Evolutionary conservation across 2,113 vertebrate genomes (phyloP).

Genomic region (Athene cunicularia): DNA sequence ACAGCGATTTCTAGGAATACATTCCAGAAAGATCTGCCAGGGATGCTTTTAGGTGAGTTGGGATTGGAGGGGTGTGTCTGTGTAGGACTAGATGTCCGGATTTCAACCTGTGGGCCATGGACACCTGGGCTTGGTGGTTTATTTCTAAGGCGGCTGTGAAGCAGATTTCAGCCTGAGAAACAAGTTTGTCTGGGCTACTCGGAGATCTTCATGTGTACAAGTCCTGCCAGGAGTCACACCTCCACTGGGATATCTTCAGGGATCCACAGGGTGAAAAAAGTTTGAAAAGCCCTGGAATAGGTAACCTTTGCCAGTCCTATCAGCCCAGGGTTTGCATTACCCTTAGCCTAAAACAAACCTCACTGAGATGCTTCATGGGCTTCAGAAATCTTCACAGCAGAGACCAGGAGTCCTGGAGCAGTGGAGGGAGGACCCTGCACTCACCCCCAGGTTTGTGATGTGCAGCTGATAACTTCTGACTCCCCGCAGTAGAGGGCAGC

Average conservation of each 20-base stretch:
- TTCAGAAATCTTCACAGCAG: fast-evolving
- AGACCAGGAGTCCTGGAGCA: neutral
- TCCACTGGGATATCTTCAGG: fast-evolving
- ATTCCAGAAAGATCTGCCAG: neutral
- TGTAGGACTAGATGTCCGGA: neutral
- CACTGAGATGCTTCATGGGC: fast-evolving
- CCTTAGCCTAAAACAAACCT: neutral
- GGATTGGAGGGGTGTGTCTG: neutral
- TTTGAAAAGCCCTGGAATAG: fast-evolving
- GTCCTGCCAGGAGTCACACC: neutral
- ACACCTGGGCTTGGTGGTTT: neutral
- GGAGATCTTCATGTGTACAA: neutral
- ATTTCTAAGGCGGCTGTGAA: neutral
- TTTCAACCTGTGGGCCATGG: fast-evolving
- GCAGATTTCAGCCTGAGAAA: neutral
- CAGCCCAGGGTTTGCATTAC: neutral
- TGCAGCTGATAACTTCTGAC: neutral
- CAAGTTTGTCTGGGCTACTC: neutral
- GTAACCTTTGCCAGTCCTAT: fast-evolving
- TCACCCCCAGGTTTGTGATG: neutral
- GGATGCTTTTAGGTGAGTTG: neutral
- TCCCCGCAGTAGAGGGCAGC: conserved; percentile 66
- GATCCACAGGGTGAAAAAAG: neutral
- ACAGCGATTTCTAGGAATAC: neutral
- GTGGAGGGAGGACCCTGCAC: neutral